phyloP scores from a whole-genome alignment of 2,888 invertebrate species.

The Keiferia lycopersicella region DNA sequence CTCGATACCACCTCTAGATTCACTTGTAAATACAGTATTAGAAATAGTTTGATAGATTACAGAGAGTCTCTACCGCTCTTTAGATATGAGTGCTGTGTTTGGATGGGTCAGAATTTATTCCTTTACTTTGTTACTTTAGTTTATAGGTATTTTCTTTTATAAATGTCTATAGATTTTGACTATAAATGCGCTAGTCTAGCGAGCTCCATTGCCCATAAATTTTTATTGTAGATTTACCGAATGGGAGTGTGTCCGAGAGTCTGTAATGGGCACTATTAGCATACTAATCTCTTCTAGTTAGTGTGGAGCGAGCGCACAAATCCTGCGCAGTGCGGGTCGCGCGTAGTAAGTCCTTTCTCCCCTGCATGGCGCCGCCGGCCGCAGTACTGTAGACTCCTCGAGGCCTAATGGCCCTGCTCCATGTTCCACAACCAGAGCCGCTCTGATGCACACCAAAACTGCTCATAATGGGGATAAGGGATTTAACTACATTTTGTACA shows the following conservation, averaged over 20 bases:
- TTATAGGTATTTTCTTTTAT: constrained; percentile 59
- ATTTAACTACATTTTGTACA: constrained; percentile 46
- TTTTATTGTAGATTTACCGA: constrained; percentile 69
- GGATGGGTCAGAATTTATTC: constrained; percentile 76
- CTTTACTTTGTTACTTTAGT: constrained; percentile 53
- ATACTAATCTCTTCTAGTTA: constrained; percentile 77
- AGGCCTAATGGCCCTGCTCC: constrained; percentile 34
- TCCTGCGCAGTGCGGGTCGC: constrained; percentile 56
- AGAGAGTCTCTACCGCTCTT: constrained; percentile 51
- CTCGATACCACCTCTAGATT: constrained; percentile 54
- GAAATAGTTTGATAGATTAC: constrained; percentile 62
- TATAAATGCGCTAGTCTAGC: constrained; percentile 71
- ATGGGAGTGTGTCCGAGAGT: constrained; percentile 60
- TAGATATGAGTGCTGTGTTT: constrained; percentile 70
- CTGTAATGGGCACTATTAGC: constrained; percentile 68
- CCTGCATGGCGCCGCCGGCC: constrained; percentile 43
- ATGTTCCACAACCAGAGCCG: constrained; percentile 37
- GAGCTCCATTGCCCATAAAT: constrained; percentile 71
- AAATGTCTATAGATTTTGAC: constrained; percentile 69
- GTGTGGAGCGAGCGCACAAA: constrained; percentile 61
- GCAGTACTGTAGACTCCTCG: constrained; percentile 20
- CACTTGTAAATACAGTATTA: constrained; percentile 55
- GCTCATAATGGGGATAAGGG: constrained; percentile 55
- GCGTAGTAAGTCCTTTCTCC: constrained; percentile 67
- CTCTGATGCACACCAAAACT: constrained; percentile 41